Base-by-base conservation (phyloP, 2,113 vertebrate species). In the Psilopogon haemacephalus region DNA sequence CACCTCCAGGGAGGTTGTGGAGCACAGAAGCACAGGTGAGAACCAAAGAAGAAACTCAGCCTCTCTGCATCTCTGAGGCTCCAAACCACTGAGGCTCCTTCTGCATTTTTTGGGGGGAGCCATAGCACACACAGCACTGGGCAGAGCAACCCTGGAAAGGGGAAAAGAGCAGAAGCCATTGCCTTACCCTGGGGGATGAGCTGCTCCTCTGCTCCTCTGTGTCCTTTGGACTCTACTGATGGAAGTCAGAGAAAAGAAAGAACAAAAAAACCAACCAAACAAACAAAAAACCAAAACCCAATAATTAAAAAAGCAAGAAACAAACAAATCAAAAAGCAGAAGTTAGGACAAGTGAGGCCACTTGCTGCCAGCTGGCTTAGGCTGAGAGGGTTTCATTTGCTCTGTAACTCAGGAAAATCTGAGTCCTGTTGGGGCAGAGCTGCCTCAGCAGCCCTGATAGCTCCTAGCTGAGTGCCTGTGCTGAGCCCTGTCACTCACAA, bases 361-460 rank as follows among this genome's bases (percentile, higher is more conserved):
- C 44, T 28, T 14, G 12, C 65, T 95, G 93, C 96, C 93, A 95
- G 14, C 19, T 95, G 93, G 92, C 90, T 93, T 75, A 84, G 84
- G 4, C 75, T 70, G 46, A 90, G 42, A 26, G 28, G 21, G 46
- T 46, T 83, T 91, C 71, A 71, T 95, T 90, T 94, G 88, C 88
- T 75, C 84, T 89, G 85, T 89, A 58, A 58, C 68, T 90, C 56
- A 89, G 74, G 88, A 83, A 92, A 90, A 93, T n/a, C n/a, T n/a
- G 28, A 75, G 68, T 83, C 73, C 84, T 95, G 92, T 87, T 95
- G 94, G 95, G 95, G 84, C 2, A 3, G 63, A 77, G 95, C 95
- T 97, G 95, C 92, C 93, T 96, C 96, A 93, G 92, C 92, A 95
- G 78, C 81, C 80, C 86, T 77, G 88, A 94, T 73, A 76, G 88